Base-by-base conservation (phyloP, 2,888 invertebrate species). In the Elaeidobius kamerunicus region DNA sequence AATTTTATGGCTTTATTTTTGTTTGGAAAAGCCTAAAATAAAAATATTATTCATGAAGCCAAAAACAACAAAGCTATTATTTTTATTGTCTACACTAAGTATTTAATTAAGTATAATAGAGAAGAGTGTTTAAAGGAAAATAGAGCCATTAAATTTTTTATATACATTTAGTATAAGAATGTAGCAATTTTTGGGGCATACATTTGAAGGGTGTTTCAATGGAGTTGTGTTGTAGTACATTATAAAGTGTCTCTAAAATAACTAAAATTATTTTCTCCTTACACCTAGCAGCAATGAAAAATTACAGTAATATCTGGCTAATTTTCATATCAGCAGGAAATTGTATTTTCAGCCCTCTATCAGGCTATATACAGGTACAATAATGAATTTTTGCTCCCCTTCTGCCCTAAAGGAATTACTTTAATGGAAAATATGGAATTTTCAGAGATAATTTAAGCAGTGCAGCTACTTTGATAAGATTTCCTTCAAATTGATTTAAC, bases 301-400 rank as follows among this genome's bases (percentile, higher is more conserved):
- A 30, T 6, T 7, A 11, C 5, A 42, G 12, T 3, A 42, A 34
- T 32, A n/a, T 20, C 35, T 5, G 16, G 44, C 35, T 44, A 44
- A 44, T 44, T 44, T 44, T 14, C 23, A 20, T 23, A 11, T 35
- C 35, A 12, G 15, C 35, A 23, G 44, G 35, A 44, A 44, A 35
- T 35, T 34, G 23, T 35, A 35, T 44, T 23, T 30, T 43, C 12
- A 35, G n/a, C 17, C 20, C 20, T 9, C 34, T 34, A 17, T 17
- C n/a, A n/a, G 32, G 32, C 7, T n/a, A 17, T 18, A 43, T 34
- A 7, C 43, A 43, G 43, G 43, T 43, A 43, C 9, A 1, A 12
- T 43, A 43, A 43, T 34, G 43, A 43, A 19, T 44, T 35, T 35
- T 44, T 20, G 27, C 20, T 12, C 23, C 44, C 44, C 16, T 35